These are phyloP conservation scores for Maccullochella peelii DNA, from an alignment of 2,113 vertebrate genomes.

Conservation along the genomic window DNA sequence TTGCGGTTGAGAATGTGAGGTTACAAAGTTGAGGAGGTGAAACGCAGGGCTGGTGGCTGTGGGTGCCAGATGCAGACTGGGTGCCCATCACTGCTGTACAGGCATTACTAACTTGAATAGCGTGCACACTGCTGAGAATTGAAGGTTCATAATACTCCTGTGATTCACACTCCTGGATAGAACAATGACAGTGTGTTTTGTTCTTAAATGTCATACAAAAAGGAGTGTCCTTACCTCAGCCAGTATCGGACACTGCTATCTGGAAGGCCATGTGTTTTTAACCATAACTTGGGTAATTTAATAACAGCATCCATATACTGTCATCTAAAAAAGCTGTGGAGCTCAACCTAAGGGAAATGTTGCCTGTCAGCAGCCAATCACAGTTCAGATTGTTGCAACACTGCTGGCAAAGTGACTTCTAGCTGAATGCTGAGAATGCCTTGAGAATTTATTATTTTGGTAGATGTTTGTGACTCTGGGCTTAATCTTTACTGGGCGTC, in stretches of 20 bases:
- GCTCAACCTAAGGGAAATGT: constrained; percentile 71
- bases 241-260: constrained; percentile 38
- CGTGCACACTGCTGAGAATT: constrained; percentile 31
- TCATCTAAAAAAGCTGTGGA: constrained; percentile 60
- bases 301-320: constrained; percentile 65
- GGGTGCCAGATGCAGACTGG: constrained; percentile 27
- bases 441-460: constrained; percentile 70
- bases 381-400: constrained; percentile 66
- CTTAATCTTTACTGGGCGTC: constrained; percentile 62
- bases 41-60: constrained; percentile 59
- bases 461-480: constrained; percentile 65
- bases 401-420: constrained; percentile 58
- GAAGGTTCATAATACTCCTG: constrained; percentile 34
- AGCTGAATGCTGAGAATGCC: constrained; percentile 48
- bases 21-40: constrained; percentile 66
- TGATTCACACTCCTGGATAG: constrained; percentile 49
- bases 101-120: constrained; percentile 46
- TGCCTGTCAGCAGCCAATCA: constrained; percentile 75
- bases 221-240: constrained; percentile 41
- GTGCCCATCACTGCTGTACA: constrained; percentile 44
- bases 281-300: constrained; percentile 66
- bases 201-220: constrained; percentile 44
- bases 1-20: constrained; percentile 47
- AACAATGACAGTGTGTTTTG: constrained; percentile 40
- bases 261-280: constrained; percentile 61